A percentile compares a stretch with the other conserved stretches of the same genome.
phyloP scores from a whole-genome alignment of 2,113 vertebrate genomes.

The Xenus cinereus region DNA sequence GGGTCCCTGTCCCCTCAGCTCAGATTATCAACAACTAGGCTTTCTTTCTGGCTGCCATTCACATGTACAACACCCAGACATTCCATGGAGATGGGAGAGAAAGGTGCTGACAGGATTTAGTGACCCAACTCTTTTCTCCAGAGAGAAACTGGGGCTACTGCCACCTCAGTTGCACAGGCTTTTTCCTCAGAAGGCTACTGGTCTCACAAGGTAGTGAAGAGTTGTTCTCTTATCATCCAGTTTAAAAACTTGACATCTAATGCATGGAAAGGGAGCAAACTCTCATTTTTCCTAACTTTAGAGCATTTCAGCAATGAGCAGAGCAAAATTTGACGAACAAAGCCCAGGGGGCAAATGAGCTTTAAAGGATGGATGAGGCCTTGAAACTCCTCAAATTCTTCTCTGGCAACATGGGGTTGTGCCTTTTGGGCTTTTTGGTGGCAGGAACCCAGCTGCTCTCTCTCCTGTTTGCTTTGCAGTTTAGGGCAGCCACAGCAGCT shows the following conservation, averaged over 20 bases:
- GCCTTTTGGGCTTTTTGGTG: no score
- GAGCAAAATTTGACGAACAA: no score
- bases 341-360: no score
- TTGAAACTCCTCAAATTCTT: no score
- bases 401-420: no score
- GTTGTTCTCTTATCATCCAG: neutral
- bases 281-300: no score
- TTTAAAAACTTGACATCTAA: neutral
- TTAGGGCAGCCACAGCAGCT: no score
- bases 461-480: no score
- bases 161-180: neutral
- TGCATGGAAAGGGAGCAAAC: neutral
- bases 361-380: no score
- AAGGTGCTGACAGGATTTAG: neutral
- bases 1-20: neutral
- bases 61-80: accelerated
- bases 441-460: no score
- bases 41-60: neutral
- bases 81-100: neutral
- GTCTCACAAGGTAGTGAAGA: neutral
- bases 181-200: neutral
- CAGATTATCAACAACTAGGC: neutral
- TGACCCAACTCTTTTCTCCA: neutral
- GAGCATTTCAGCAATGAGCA: no score
- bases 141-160: neutral